A percentile compares a stretch with the other conserved stretches of the same genome.
Evolutionary conservation across 2,888 invertebrate species (phyloP).

Genomic region (Drosophila ustulata): DNA sequence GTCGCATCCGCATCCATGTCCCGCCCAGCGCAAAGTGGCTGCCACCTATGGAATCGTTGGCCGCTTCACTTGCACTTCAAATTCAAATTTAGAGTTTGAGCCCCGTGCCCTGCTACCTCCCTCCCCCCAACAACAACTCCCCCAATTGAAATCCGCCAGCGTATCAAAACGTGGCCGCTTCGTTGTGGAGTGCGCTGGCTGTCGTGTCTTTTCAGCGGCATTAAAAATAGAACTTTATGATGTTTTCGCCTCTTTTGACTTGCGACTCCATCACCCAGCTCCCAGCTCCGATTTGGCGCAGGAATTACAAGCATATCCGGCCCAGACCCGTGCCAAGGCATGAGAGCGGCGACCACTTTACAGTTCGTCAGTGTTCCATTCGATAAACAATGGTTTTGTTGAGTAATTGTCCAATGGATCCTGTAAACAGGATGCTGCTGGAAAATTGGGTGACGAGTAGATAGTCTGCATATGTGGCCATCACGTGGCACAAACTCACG

Average conservation of each 20-base stretch:
- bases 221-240: conserved; percentile 80
- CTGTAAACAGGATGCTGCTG: conserved; percentile 72
- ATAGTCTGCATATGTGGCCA: conserved; percentile 11
- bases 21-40: conserved; percentile 65
- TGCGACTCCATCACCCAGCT: conserved; percentile 41
- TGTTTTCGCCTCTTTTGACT: conserved; percentile 63
- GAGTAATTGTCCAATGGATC: conserved; percentile 42
- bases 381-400: conserved; percentile 51
- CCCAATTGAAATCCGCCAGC: conserved; percentile 42
- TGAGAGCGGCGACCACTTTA: conserved; percentile 56
- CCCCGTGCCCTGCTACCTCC: not conserved
- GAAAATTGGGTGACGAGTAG: conserved; percentile 57
- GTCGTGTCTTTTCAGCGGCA: conserved; percentile 47
- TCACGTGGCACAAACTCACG: conserved; percentile 16
- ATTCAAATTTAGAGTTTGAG: conserved; percentile 59
- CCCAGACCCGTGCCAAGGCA: conserved; percentile 16
- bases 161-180: conserved; percentile 33
- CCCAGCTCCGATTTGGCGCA: conserved; percentile 37
- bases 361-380: conserved; percentile 3
- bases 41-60: conserved; percentile 67
- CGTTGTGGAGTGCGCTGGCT: conserved; percentile 10
- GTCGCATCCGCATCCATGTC: not conserved
- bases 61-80: conserved; percentile 69
- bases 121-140: conserved; percentile 45
- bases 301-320: conserved; percentile 76